A percentile compares a stretch with the other conserved stretches of the same genome.
These are phyloP conservation scores for Sebastes kiyomatsui DNA, from an alignment of 2,797 vertebrate species.

Conservation along the genomic window DNA sequence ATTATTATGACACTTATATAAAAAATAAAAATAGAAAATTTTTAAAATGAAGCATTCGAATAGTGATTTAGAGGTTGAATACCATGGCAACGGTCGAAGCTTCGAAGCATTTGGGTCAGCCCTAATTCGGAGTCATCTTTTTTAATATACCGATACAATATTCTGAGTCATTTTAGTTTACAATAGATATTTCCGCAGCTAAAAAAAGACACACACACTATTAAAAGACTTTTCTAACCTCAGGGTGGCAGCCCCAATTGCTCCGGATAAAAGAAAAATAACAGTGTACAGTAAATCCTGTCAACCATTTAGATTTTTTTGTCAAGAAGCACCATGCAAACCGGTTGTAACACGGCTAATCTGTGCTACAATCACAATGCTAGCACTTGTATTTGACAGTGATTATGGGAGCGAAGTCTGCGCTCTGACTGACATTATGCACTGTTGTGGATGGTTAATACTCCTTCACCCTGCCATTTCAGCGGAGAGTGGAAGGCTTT, in stretches of 20 bases:
- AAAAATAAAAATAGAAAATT: no score
- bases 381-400: constrained; percentile 35
- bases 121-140: not conserved
- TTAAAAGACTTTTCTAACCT: not conserved
- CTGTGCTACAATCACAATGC: constrained; percentile 29
- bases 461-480: constrained; percentile 40
- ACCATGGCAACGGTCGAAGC: no score
- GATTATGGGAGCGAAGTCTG: constrained; percentile 44
- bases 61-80: no score
- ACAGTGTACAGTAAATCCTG: not conserved
- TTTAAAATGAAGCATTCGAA: no score
- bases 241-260: not conserved
- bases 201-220: not conserved
- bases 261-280: constrained; percentile 1
- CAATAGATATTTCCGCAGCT: not conserved
- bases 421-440: constrained; percentile 36
- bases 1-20: no score
- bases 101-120: no score
- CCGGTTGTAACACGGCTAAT: constrained; percentile 34
- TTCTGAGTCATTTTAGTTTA: not conserved
- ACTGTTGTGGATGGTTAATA: constrained; percentile 44
- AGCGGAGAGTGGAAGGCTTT: constrained; percentile 42
- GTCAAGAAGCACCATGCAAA: constrained; percentile 9
- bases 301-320: constrained; percentile 11
- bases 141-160: not conserved